Base-by-base conservation (phyloP, 2,113 vertebrate genomes). In the Tautogolabrus adspersus region DNA sequence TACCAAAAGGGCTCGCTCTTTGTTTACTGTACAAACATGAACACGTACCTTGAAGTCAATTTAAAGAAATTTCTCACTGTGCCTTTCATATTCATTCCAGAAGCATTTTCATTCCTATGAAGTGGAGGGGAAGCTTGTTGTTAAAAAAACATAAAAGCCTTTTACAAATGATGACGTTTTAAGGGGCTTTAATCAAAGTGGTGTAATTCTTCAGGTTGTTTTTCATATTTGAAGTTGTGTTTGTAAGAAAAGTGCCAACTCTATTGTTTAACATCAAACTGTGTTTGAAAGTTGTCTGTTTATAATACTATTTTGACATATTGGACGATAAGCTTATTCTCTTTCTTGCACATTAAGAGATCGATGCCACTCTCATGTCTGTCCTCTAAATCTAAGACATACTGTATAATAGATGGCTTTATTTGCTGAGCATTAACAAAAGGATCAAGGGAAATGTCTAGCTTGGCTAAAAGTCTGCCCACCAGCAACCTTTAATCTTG, bases 41-140 rank as follows among this genome's bases (percentile, higher is more conserved):
- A 46, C 9, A 23, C 21, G 2, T 74, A 44, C 72, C 23, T 68
- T 40, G 15, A 74, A 66, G 54, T 79, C 72, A 66, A 52, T 88
- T 60, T 54, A 6, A 30, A 72, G 21, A 69, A 46, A 70, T 58
- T 34, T 81, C 49, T 92, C 77, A 78, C 77, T 73, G 90, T 93
- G 91, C 90, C 91, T 93, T 93, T 85, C 86, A 89, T 88, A 56
- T 61, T 84, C 69, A 83, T 67, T 75, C 72, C 69, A 64, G 70
- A 67, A 81, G 79, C 46, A 63, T 86, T 66, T 79, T 66, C 67
- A 66, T 49, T 76, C 69, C 70, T 64, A 69, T 72, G 64, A 51
- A 22, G 69, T 34, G 30, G 30, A 34, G 44, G 10, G 44, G 70
- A 6, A 16, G 22, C 64, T 54, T 75, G 44, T 38, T 64, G 38